Evolutionary conservation across 2,888 invertebrate genomes (phyloP).

Genomic region (Cheilosia vulpina): DNA sequence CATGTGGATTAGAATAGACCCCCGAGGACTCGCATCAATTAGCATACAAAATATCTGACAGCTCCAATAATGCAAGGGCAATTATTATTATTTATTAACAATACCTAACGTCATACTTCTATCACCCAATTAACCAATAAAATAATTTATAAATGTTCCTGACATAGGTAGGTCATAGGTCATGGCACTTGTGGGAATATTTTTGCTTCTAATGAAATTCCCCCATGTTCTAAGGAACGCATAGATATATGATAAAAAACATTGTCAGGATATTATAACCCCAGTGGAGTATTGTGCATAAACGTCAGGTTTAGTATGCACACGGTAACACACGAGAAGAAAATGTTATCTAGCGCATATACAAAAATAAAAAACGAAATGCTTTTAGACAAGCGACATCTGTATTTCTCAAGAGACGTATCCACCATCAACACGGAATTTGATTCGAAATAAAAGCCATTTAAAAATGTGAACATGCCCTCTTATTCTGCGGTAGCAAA

Average conservation of each 20-base stretch:
- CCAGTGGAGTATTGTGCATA: conserved; percentile 11
- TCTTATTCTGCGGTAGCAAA: neutral
- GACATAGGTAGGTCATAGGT: neutral
- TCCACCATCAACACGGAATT: neutral
- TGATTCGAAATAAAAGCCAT: conserved; percentile 15
- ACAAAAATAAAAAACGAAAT: neutral
- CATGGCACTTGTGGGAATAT: neutral
- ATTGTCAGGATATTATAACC: conserved; percentile 19
- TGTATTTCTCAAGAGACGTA: neutral
- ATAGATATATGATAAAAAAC: neutral
- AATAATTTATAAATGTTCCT: neutral
- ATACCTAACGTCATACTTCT: neutral
- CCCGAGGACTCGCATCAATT: no score
- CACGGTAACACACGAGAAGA: neutral
- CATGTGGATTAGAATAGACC: no score
- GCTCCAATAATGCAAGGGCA: no score
- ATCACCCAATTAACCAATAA: neutral
- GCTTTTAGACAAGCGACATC: conserved; percentile 1
- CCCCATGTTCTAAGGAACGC: neutral
- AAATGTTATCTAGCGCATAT: no score
- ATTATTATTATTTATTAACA: no score
- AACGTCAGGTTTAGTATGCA: conserved; percentile 14
- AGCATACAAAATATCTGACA: no score
- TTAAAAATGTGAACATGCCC: neutral
- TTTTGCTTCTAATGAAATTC: neutral